Percentiles rank a stretch among this genome's conserved stretches.
Conservation (phyloP, 2,888 invertebrate genomes). For the Leptinotarsa haldemani region DNA sequence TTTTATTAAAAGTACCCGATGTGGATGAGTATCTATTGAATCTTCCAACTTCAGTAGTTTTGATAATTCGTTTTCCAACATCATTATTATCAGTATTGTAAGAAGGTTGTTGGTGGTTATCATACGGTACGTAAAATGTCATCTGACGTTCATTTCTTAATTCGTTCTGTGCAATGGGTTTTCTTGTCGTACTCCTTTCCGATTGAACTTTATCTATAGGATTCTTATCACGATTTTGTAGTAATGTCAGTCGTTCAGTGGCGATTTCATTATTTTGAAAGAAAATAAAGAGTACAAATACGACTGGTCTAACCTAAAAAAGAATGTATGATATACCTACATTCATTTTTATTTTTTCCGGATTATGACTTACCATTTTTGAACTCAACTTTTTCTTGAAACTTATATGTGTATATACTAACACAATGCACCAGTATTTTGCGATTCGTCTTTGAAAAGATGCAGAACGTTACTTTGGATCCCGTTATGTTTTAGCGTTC, state of each 20-base stretch:
- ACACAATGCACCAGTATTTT: background rate
- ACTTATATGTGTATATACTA: too few species aligned
- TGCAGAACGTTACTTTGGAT: background rate
- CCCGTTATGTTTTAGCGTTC: background rate
- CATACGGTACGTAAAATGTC: background rate
- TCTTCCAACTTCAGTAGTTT: background rate
- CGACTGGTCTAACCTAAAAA: too few species aligned
- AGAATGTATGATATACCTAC: too few species aligned
- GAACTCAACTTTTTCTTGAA: too few species aligned
- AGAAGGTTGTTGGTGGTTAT: background rate
- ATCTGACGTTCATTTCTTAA: slow-evolving; percentile 6
- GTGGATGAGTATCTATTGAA: background rate
- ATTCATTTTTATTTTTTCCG: too few species aligned
- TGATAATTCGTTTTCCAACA: background rate
- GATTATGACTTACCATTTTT: too few species aligned
- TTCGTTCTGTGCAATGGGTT: background rate
- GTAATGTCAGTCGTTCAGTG: background rate
- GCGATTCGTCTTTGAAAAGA: background rate
- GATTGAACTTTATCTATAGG: background rate
- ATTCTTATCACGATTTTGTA: background rate
- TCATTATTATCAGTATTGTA: background rate
- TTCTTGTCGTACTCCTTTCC: background rate
- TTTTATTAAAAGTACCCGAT: background rate
- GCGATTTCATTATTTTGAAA: too few species aligned
- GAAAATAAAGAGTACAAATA: too few species aligned